These are phyloP conservation scores for Patella pellucida DNA, from an alignment of 2,888 invertebrate genomes.

Conservation along the genomic window DNA sequence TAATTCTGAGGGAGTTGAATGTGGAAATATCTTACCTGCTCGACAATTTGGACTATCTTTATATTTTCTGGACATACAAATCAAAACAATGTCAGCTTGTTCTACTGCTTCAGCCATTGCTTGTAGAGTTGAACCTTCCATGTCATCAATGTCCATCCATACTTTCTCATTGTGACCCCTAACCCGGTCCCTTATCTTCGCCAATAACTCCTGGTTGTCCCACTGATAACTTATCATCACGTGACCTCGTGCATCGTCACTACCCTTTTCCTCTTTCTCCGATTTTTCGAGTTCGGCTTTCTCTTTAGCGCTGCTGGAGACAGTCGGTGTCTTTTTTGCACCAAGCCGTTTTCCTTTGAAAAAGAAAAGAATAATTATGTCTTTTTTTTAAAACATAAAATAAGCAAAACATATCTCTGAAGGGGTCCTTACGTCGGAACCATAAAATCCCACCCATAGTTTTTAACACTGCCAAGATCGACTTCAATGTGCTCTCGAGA, in stretches of 20 bases:
- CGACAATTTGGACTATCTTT: slow-evolving; percentile 59
- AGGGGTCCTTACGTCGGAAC: too few relatives aligned
- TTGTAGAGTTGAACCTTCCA: slow-evolving; percentile 59
- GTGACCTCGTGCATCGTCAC: slow-evolving; percentile 36
- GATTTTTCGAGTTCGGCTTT: slow-evolving; percentile 3
- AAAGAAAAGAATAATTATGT: too few relatives aligned
- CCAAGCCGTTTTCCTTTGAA: neutral
- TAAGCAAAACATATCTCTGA: too few relatives aligned
- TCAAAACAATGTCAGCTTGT: slow-evolving; percentile 45
- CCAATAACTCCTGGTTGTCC: slow-evolving; percentile 46
- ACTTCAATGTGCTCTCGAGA: too few relatives aligned
- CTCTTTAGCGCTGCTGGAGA: neutral
- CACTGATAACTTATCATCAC: slow-evolving; percentile 62
- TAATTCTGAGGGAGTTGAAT: neutral
- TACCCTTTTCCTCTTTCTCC: slow-evolving; percentile 19
- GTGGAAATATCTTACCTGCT: slow-evolving; percentile 40
- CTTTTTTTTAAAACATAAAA: too few relatives aligned
- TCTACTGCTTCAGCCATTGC: slow-evolving; percentile 60
- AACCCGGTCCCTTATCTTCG: slow-evolving; percentile 42
- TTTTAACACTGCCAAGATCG: too few relatives aligned
- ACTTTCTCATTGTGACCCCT: slow-evolving; percentile 29
- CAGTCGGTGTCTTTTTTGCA: neutral
- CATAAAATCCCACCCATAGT: too few relatives aligned
- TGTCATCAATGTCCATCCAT: slow-evolving; percentile 61
- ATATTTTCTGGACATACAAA: slow-evolving; percentile 58